Conservation (phyloP, 2,113 vertebrate species). For the Perca schrenkii region DNA sequence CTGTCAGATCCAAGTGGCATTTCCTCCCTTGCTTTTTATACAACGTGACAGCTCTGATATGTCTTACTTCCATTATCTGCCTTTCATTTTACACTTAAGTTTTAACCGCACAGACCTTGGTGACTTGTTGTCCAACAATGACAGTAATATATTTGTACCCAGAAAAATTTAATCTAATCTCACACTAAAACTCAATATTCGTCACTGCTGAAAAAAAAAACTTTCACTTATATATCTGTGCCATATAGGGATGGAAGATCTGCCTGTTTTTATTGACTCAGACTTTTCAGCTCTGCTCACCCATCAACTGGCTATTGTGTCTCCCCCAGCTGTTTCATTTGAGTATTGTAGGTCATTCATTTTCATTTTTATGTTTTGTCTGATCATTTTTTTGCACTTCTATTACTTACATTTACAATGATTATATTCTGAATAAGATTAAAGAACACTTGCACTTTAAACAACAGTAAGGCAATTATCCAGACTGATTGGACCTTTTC, state of each 20-base stretch:
- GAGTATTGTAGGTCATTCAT: not conserved
- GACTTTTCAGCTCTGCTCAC: not conserved
- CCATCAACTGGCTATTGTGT: not conserved
- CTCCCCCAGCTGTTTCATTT: constrained; percentile 10
- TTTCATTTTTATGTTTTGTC: not conserved
- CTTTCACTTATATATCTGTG: not conserved
- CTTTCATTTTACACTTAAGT: no score
- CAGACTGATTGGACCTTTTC: not conserved
- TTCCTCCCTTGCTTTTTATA: no score
- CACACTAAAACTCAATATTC: not conserved
- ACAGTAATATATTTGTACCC: not conserved
- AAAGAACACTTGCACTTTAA: not conserved
- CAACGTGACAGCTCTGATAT: no score
- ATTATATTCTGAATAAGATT: not conserved
- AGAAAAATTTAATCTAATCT: not conserved
- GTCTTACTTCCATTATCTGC: no score
- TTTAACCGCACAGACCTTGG: no score
- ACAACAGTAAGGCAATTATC: not conserved
- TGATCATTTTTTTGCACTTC: not conserved
- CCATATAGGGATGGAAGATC: not conserved
- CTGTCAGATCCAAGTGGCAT: no score
- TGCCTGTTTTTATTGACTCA: not conserved
- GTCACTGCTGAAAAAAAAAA: not conserved
- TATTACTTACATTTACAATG: not conserved
- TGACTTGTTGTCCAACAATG: not conserved